Conservation (phyloP, 1,140 invertebrate species). For the Maconellicoccus hirsutus region DNA sequence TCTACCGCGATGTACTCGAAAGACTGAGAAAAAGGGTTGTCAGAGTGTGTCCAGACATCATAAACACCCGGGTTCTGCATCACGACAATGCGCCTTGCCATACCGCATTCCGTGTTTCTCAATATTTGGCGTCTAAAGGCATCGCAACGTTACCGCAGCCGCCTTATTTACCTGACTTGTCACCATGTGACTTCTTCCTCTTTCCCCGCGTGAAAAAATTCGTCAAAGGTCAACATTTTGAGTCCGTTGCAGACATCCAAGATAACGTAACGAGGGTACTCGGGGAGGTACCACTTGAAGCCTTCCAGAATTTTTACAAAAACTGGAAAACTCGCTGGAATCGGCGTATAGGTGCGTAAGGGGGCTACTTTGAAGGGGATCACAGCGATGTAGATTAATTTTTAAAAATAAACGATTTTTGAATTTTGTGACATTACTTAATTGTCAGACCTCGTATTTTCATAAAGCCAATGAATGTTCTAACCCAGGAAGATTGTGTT, state of each 20-base stretch:
- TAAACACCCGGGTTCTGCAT: conserved; percentile 29
- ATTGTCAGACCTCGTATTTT: conserved; percentile 24
- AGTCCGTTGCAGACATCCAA: conserved; percentile 24
- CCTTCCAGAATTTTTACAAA: conserved; percentile 32
- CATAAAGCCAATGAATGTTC: too few relatives aligned
- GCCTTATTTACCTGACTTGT: conserved; percentile 34
- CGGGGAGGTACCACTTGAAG: conserved; percentile 24
- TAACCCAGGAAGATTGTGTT: too few relatives aligned
- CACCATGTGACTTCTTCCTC: conserved; percentile 34
- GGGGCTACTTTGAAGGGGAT: conserved; percentile 38
- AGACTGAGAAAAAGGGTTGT: conserved; percentile 27
- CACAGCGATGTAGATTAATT: conserved; percentile 34
- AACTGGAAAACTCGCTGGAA: conserved; percentile 25
- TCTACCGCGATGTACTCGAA: conserved; percentile 30
- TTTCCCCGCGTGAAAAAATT: conserved; percentile 33
- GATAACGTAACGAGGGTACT: conserved; percentile 14
- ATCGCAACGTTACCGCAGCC: conserved; percentile 31
- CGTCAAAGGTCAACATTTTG: conserved; percentile 30
- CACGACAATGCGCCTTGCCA: conserved; percentile 32
- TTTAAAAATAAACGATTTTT: conserved; percentile 23
- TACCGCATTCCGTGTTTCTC: conserved; percentile 25
- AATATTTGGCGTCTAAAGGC: conserved; percentile 31
- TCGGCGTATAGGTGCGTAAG: conserved; percentile 41
- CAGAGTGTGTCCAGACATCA: neutral
- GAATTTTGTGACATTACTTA: too few relatives aligned